These are phyloP conservation scores for Bhutanitis thaidina DNA, from an alignment of 2,888 invertebrate genomes.

Conservation along the genomic window DNA sequence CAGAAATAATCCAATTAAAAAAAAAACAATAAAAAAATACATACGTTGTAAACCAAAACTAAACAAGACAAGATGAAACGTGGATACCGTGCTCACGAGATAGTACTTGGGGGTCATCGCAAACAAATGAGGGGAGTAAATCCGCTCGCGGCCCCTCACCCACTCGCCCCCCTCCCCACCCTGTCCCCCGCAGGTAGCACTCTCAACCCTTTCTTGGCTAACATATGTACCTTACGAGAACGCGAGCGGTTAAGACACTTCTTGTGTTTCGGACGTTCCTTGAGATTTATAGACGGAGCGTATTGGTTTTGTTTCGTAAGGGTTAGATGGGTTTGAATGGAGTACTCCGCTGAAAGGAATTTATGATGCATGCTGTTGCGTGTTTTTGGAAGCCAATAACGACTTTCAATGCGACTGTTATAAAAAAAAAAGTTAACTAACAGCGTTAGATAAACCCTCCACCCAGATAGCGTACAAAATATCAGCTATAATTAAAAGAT, in stretches of 20 bases:
- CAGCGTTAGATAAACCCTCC: too few relatives aligned
- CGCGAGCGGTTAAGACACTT: constrained; percentile 65
- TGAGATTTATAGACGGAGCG: constrained; percentile 66
- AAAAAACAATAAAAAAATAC: not conserved
- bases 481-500: too few relatives aligned
- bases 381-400: not conserved
- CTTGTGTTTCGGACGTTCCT: constrained; percentile 71
- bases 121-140: constrained; percentile 85
- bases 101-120: constrained; percentile 81
- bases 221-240: constrained; percentile 51
- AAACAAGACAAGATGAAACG: constrained; percentile 58
- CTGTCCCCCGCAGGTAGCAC: constrained; percentile 53
- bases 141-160: constrained; percentile 57
- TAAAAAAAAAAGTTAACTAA: too few relatives aligned
- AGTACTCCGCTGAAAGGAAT: not conserved
- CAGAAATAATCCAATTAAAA: not conserved
- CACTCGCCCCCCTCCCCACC: constrained; percentile 28
- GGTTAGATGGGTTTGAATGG: constrained; percentile 15
- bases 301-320: constrained; percentile 65
- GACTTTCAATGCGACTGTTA: too few relatives aligned
- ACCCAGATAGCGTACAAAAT: too few relatives aligned
- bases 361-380: constrained; percentile 2
- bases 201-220: constrained; percentile 76
- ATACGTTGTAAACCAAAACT: constrained; percentile 44
- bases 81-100: constrained; percentile 55